Evolutionary conservation across 1,140 invertebrate genomes (phyloP), one percentile per base, ranked within the genome.

Genomic region (Saccostrea glomerata): DNA sequence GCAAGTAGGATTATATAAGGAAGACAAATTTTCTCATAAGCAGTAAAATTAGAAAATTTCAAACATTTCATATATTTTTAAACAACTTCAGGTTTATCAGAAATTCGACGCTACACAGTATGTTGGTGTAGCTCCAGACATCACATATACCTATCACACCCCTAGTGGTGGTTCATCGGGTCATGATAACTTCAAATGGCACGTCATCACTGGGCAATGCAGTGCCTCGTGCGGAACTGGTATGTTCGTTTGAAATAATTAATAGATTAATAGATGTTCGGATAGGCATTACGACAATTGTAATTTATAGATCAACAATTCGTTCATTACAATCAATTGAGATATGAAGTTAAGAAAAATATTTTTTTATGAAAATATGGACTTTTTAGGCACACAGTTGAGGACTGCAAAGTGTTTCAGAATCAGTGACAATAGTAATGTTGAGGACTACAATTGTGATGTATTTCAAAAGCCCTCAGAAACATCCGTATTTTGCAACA

Each of bases 71-170:
- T 3, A 47, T 9, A 47, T 47, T 47, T 47, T 47, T 47, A 9
- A 47, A 47, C 47, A 15, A 2, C 17, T 58, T 23, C 58, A 90
- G 90, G 91, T 92, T 12, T 92, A 83, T 73, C 85, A 86, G 30
- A 55, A 88, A 13, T 91, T 88, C 84, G 87, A 55, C 82, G 77
- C 25, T 25, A 86, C 56, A 13, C 23, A 36, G 11, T 92, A 87
- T 86, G 23, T 85, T 63, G 87, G 88, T 15, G 87, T 87, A 17
- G 83, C 56, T 15, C 90, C 92, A 58, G 86, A 91, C 17, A 86
- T 92, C n/a, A 86, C 60, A 1, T 92, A 86, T 63, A 84, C 89
- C 11, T 92, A 90, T 82, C 82, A 86, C 55, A 88, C 86, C 0
- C 90, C 92, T 15, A 25, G 12, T 23, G 20, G 47, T 0, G 20